Evolutionary conservation across 2,888 invertebrate genomes (phyloP).

Genomic region (Trachelus troglodyta): DNA sequence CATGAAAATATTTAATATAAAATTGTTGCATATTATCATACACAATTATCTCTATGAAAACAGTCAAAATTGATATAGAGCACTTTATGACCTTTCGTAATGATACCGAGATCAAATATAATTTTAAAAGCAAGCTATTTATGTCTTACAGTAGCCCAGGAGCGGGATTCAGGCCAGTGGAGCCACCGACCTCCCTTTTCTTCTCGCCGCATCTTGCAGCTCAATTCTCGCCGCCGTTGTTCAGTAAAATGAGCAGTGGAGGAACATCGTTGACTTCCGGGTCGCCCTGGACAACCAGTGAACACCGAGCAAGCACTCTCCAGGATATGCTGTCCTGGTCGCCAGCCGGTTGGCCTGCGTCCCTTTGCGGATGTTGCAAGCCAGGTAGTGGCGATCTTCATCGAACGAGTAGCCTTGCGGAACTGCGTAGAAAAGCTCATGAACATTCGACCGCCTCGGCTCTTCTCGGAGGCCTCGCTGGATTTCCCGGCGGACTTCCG

Average conservation of each 20-base stretch:
- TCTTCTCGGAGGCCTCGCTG: conserved; percentile 56
- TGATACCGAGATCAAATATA: conserved; percentile 1
- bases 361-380: conserved; percentile 53
- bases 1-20: too few relatives aligned
- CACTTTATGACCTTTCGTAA: neutral
- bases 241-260: conserved; percentile 69
- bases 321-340: conserved; percentile 64
- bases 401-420: conserved; percentile 83
- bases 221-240: conserved; percentile 84
- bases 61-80: too few relatives aligned
- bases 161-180: conserved; percentile 66
- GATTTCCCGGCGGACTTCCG: conserved; percentile 59
- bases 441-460: conserved; percentile 89
- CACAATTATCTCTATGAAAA: too few relatives aligned
- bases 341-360: conserved; percentile 59
- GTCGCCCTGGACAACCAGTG: conserved; percentile 68
- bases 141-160: conserved; percentile 65
- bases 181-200: conserved; percentile 78
- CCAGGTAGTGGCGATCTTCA: conserved; percentile 65
- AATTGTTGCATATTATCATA: too few relatives aligned
- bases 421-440: conserved; percentile 91
- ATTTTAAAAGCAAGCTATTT: neutral
- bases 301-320: conserved; percentile 55
- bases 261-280: conserved; percentile 58
- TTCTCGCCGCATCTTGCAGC: conserved; percentile 86